Evolutionary conservation across 1,140 invertebrate species (phyloP).

Genomic region (Delia radicum): DNA sequence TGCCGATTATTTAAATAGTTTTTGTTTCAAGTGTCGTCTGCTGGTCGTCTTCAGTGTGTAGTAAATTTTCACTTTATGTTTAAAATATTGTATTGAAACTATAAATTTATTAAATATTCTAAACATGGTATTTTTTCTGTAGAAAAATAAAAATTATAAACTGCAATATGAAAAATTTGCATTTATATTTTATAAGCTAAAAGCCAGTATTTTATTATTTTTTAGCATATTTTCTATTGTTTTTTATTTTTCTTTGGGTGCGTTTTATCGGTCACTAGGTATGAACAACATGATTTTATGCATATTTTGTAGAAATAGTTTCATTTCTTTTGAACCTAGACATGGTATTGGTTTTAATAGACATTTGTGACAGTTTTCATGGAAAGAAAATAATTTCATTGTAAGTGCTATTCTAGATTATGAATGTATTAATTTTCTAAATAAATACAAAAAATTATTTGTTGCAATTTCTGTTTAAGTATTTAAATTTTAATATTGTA

Average conservation of each 20-base stretch:
- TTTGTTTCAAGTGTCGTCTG: neutral
- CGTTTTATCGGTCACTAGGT: constrained; percentile 45
- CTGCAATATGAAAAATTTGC: constrained; percentile 21
- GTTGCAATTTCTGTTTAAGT: too few relatives aligned
- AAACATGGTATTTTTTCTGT: neutral
- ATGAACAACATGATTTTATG: constrained; percentile 9
- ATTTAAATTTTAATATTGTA: too few relatives aligned
- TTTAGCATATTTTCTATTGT: neutral
- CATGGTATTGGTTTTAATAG: neutral
- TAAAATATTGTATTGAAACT: too few relatives aligned
- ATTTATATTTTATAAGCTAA: neutral
- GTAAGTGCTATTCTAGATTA: too few relatives aligned
- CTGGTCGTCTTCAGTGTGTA: neutral
- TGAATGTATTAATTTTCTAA: too few relatives aligned
- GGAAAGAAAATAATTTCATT: constrained; percentile 13
- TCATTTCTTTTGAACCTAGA: constrained; percentile 2
- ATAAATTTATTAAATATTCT: constrained; percentile 15
- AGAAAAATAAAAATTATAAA: neutral
- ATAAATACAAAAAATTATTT: too few relatives aligned
- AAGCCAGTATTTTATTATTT: neutral
- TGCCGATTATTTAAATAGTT: too few relatives aligned
- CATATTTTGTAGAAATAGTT: neutral
- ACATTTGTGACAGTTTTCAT: constrained; percentile 22
- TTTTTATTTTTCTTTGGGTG: constrained; percentile 24
- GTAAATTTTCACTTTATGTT: constrained; percentile 3